A percentile compares a stretch with the other conserved stretches of the same genome.
phyloP scores from a whole-genome alignment of 1,140 invertebrate genomes.

The Saccostrea cuccullata region DNA sequence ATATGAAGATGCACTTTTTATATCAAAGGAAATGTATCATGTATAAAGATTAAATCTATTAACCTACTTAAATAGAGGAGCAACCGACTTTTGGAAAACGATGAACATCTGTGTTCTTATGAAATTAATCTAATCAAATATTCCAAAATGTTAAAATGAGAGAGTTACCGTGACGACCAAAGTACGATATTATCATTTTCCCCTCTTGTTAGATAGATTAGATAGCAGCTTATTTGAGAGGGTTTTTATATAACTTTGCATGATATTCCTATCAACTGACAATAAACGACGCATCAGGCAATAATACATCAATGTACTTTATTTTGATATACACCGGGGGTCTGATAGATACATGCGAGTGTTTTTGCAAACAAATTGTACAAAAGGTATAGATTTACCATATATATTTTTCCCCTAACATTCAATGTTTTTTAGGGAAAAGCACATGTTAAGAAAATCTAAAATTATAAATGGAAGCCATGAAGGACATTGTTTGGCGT shows the following conservation, averaged over 20 bases:
- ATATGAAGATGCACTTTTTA: not conserved
- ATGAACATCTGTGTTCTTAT: not conserved
- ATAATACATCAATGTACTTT: no score
- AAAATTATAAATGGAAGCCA: no score
- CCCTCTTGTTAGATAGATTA: not conserved
- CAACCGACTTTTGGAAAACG: conserved; percentile 18
- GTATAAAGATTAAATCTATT: not conserved
- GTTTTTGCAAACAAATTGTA: no score
- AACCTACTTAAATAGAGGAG: not conserved
- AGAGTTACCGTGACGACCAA: not conserved
- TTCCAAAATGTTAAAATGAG: not conserved
- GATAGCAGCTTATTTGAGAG: not conserved
- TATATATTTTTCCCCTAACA: no score
- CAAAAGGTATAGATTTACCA: no score
- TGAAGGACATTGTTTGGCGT: no score
- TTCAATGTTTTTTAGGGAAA: no score
- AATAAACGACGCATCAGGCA: not conserved
- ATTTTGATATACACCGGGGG: no score
- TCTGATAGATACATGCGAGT: no score
- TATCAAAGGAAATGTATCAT: not conserved
- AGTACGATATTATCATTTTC: not conserved
- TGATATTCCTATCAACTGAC: not conserved
- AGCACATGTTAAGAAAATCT: no score
- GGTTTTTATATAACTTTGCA: not conserved
- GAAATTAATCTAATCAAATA: conserved; percentile 8